Evolutionary conservation across 2,888 invertebrate genomes (phyloP), one percentile per base, ranked within the genome.

Genomic region (Blastobasis adustella): DNA sequence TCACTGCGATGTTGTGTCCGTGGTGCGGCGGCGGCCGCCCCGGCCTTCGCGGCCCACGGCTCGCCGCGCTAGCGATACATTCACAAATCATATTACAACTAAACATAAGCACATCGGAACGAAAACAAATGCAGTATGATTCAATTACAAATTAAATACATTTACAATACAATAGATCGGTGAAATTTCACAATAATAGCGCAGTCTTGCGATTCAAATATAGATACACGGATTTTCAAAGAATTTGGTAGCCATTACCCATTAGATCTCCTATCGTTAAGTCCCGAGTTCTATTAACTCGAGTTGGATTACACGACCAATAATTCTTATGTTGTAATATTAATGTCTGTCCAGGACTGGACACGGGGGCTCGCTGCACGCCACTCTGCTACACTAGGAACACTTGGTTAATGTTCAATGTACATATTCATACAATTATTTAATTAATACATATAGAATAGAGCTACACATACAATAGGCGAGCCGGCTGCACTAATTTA

Each of bases 121-220:
- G 69, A 59, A 81, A 78, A 71, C 70, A 67, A 71, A 75, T 69
- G 70, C 68, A 68, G 70, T 75, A 75, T 72, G 76, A 80, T 78
- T 73, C 70, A 76, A 54, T 72, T 76, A 79, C 64, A 75, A 79
- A 79, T 77, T 82, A 82, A 82, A 85, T 81, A 83, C 79, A 82
- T 76, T 75, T 73, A 77, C 68, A 77, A 69, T 58, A 60, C 61
- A 69, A 64, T 62, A 62, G 61, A 66, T 66, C 65, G 60, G 67
- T 63, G 72, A 73, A 70, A 65, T 65, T 65, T 70, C 23, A 23
- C 23, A 23, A 23, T 23, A 23, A 23, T 23, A 10, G 46, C 42
- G 49, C 48, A 9, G 10, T 46, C 36, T 42, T 9, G 45, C 45
- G 46, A 23, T 9, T 50, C 45, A 46, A 45, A 47, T 58, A 56